Base-by-base conservation (phyloP, 2,797 vertebrate genomes). In the Eulemur coronatus region DNA sequence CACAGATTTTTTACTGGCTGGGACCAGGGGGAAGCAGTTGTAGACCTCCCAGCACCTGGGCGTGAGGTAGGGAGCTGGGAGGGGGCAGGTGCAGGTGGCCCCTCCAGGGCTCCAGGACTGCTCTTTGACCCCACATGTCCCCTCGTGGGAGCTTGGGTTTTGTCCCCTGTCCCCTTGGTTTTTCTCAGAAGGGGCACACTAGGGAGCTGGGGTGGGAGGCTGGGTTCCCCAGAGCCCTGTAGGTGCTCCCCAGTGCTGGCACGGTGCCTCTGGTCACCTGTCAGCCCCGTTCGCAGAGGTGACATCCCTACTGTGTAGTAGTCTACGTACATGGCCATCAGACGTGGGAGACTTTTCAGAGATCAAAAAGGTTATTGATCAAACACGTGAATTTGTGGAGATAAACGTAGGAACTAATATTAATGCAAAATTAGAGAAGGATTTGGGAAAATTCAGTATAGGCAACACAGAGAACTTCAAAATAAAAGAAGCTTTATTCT, bases 151-250 rank as follows among this genome's bases (percentile, higher is more conserved):
- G 52, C 38, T 35, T 35, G 15, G 43, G 15, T 67, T 46, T 35
- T 63, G 4, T 63, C 26, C 46, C 18, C 46, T 46, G 55, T 73
- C 7, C 20, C 8, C 30, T 65, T 50, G 50, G 7, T 5, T 61
- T 8, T 61, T 52, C 57, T 67, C n/a, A 69, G n/a, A 80, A 43
- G 28, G 8, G 24, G n/a, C 7, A 52, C 11, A 15, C 14, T 30
- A 33, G 28, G 24, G 8, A 61, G 33, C 50, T 18, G 5, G 15
- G 30, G 52, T 46, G 41, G 75, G 30, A n/a, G 33, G 61, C 2
- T 0, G 0, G 33, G 35, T 33, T 57, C 9, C 63, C 52, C 38
- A 7, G 26, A 63, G 26, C 33, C 43, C 14, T 12, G 10, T 9
- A n/a, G 61, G 14, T 41, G 38, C 30, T 7, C 48, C 41, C 33